Evolutionary conservation across 1,140 invertebrate species (phyloP).

Genomic region (Lordiphosa collinella): DNA sequence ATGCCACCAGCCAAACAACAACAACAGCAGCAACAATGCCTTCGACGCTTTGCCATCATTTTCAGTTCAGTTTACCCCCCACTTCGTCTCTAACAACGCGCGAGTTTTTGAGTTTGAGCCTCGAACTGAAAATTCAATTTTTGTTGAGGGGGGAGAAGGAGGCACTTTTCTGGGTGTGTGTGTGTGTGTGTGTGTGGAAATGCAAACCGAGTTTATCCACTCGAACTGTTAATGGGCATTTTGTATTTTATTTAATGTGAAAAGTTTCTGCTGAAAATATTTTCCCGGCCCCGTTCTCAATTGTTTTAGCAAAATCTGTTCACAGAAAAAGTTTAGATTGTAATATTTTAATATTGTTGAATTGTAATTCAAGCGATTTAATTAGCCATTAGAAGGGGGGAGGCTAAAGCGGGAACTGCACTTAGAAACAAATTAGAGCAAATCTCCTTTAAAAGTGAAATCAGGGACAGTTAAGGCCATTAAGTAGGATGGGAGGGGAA

Average conservation of each 20-base stretch:
- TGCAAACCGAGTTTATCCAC: slow-evolving; percentile 74
- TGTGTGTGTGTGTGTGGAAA: slow-evolving; percentile 44
- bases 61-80: slow-evolving; percentile 4
- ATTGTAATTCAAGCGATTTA: slow-evolving; percentile 71
- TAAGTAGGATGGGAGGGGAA: neutral
- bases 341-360: slow-evolving; percentile 77
- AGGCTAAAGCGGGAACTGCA: slow-evolving; percentile 27
- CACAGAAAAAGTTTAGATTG: slow-evolving; percentile 65
- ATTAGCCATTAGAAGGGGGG: slow-evolving; percentile 62
- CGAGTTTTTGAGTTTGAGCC: slow-evolving; percentile 72
- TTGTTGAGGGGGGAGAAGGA: slow-evolving; percentile 39
- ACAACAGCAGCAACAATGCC: slow-evolving; percentile 32
- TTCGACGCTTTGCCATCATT: slow-evolving; percentile 61
- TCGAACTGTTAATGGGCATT: slow-evolving; percentile 78
- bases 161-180: slow-evolving; percentile 15
- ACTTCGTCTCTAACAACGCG: slow-evolving; percentile 21
- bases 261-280: slow-evolving; percentile 69
- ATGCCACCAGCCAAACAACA: slow-evolving; percentile 54
- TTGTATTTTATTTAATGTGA: slow-evolving; percentile 78
- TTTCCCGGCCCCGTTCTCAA: slow-evolving; percentile 41
- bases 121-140: slow-evolving; percentile 72
- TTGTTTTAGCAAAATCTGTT: slow-evolving; percentile 47
- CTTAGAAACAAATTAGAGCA: slow-evolving; percentile 73
- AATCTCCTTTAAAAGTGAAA: slow-evolving; percentile 21
- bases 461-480: neutral